A percentile compares a stretch with the other conserved stretches of the same genome.
Evolutionary conservation across 2,888 invertebrate species (phyloP).

Genomic region (Agapetus fuscipes): DNA sequence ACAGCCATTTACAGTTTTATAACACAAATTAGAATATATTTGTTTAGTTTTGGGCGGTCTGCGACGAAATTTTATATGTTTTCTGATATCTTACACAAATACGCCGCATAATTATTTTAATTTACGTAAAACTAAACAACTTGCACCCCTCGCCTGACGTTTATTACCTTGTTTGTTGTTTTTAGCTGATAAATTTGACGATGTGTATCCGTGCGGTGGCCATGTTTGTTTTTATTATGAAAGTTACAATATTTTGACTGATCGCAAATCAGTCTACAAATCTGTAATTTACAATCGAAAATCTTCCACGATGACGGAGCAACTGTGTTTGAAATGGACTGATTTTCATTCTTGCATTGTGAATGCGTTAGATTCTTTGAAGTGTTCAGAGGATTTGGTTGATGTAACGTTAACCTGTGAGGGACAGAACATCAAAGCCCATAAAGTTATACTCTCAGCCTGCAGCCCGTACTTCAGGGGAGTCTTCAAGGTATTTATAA

Average conservation of each 20-base stretch:
- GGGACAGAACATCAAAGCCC: constrained; percentile 61
- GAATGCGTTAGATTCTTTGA: constrained; percentile 57
- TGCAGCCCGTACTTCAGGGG: constrained; percentile 67
- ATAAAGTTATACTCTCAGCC: constrained; percentile 65
- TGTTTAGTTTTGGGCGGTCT: too few relatives aligned
- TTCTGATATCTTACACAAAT: too few relatives aligned
- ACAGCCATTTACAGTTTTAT: too few relatives aligned
- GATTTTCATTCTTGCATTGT: constrained; percentile 63
- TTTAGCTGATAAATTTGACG: not conserved
- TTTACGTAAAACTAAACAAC: not conserved
- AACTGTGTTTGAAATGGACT: constrained; percentile 67
- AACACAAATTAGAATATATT: too few relatives aligned
- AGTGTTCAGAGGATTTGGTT: constrained; percentile 59
- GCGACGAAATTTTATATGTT: too few relatives aligned
- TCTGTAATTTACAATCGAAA: not conserved
- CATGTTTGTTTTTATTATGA: not conserved
- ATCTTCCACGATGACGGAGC: constrained; percentile 43
- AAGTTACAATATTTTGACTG: not conserved
- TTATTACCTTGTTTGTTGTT: not conserved
- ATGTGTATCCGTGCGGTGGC: not conserved
- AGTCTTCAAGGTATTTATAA: constrained; percentile 53
- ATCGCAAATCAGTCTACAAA: not conserved
- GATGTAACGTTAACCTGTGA: constrained; percentile 67
- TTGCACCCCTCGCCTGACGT: not conserved
- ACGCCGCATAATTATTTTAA: not conserved